These are phyloP conservation scores for Scelioninae gen. 1 DNA, from an alignment of 2,888 invertebrate species.

Conservation along the genomic window DNA sequence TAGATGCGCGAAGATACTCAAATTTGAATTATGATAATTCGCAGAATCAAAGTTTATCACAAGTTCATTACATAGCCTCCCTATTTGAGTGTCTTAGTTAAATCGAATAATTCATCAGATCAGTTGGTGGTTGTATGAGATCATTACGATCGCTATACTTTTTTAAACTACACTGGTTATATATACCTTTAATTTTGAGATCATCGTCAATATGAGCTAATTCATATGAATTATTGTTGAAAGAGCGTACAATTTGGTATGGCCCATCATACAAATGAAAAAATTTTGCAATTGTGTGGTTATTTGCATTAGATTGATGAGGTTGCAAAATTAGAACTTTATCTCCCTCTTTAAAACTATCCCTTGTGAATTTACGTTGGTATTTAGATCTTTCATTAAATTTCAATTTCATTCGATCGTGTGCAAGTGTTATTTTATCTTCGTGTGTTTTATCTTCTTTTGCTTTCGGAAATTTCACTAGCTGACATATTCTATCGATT, in stretches of 20 bases:
- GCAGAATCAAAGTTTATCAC: no score
- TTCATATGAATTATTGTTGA: slow-evolving; percentile 44
- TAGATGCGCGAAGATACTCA: no score
- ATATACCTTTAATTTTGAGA: slow-evolving; percentile 16
- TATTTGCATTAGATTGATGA: slow-evolving; percentile 27
- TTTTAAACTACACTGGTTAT: slow-evolving; percentile 16
- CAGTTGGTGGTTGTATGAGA: not conserved
- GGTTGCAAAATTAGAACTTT: slow-evolving; percentile 30
- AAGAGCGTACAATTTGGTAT: slow-evolving; percentile 2
- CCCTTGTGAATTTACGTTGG: not conserved
- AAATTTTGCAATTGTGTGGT: slow-evolving; percentile 26
- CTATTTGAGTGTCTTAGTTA: not conserved
- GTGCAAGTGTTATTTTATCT: slow-evolving; percentile 2
- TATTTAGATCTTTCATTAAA: slow-evolving; percentile 30
- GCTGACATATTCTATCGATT: slow-evolving; percentile 4
- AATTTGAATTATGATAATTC: no score
- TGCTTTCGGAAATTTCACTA: slow-evolving; percentile 9
- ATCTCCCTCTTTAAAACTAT: slow-evolving; percentile 4
- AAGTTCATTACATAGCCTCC: not conserved
- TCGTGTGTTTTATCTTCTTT: not conserved
- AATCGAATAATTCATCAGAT: not conserved
- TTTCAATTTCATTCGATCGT: slow-evolving; percentile 13
- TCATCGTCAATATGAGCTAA: slow-evolving; percentile 6
- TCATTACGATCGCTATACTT: slow-evolving; percentile 1
- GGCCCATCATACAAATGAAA: slow-evolving; percentile 40